These are phyloP conservation scores for Tromatobia lineatoria DNA, from an alignment of 2,888 invertebrate genomes.

Conservation along the genomic window DNA sequence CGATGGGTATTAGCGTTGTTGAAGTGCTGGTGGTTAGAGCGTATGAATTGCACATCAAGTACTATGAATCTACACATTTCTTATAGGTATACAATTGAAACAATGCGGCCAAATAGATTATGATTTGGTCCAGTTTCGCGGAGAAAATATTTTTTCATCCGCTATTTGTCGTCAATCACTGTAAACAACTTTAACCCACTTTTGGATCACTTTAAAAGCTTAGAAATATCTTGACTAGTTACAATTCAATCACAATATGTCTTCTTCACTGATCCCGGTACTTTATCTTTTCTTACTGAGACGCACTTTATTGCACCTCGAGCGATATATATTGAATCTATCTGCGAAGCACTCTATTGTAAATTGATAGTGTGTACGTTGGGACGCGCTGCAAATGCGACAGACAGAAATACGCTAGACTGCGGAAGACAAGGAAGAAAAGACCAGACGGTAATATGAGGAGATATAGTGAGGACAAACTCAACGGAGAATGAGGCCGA, in stretches of 20 bases:
- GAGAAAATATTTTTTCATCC: not conserved
- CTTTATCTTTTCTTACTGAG: conserved; percentile 42
- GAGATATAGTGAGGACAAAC: conserved; percentile 50
- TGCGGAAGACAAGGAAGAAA: conserved; percentile 40
- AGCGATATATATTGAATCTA: conserved; percentile 70
- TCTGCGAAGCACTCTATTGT: conserved; percentile 74
- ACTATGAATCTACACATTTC: too few species aligned
- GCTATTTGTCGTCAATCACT: not conserved
- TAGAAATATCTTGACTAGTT: conserved; percentile 28
- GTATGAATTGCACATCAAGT: too few species aligned
- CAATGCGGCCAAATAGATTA: too few species aligned
- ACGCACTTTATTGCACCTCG: conserved; percentile 68
- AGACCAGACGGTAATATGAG: conserved; percentile 43
- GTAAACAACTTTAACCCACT: conserved; percentile 16
- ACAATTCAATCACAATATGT: conserved; percentile 13
- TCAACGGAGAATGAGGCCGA: conserved; percentile 54
- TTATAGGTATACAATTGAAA: too few species aligned
- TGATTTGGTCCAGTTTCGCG: too few species aligned
- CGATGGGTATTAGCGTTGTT: not conserved
- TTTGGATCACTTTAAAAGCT: conserved; percentile 16
- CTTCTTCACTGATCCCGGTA: conserved; percentile 31
- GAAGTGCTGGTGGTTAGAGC: not conserved
- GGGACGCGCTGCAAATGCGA: conserved; percentile 41
- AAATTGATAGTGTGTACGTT: conserved; percentile 74
- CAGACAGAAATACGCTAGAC: conserved; percentile 9